Evolutionary conservation across 2,113 vertebrate genomes (phyloP), one percentile per base, ranked within the genome.

Genomic region (Campylomormyrus tamandua): DNA sequence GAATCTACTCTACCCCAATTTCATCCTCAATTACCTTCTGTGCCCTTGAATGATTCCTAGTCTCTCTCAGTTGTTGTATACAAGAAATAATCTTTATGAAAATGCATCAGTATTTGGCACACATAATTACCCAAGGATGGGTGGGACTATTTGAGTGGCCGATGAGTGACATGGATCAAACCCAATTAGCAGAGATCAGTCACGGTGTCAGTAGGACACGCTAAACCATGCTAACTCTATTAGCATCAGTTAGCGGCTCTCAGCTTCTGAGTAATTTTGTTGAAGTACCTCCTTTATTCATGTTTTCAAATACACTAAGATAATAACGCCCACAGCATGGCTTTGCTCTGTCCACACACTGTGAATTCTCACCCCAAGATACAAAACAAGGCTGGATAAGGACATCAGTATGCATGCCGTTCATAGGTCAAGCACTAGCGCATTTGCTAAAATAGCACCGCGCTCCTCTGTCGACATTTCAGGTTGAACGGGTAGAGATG

Each of bases 111-210:
- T 66, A 88, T 90, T 90, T 58, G 87, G 62, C 66, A 62, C 35
- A 45, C 87, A 62, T 88, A 87, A 90, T 88, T 58, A 62, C 86
- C 62, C 53, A 84, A 77, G 53, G 52, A 77, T 87, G 62, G 86
- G 62, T 21, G 85, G 86, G 46, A 87, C 27, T n/a, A 62, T 48
- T 87, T 9, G n/a, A 50, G 48, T 66, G 48, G 21, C 62, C n/a
- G 27, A 11, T 70, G 85, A 90, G 45, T 87, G 83, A 90, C 31
- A 86, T 53, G 39, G 62, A 86, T 62, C 62, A 45, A 6, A 46
- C 58, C 53, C 58, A 90, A 27, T 35, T 15, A 27, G 62, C 83
- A 66, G 85, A 39, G 39, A 35, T 86, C 45, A 31, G 45, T 70
- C 24, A 66, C 1, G 0, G 42, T 46, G 19, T 27, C 15, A 45